Base-by-base conservation (phyloP, 2,888 invertebrate genomes). In the Mesorhabditis spiculigera region DNA sequence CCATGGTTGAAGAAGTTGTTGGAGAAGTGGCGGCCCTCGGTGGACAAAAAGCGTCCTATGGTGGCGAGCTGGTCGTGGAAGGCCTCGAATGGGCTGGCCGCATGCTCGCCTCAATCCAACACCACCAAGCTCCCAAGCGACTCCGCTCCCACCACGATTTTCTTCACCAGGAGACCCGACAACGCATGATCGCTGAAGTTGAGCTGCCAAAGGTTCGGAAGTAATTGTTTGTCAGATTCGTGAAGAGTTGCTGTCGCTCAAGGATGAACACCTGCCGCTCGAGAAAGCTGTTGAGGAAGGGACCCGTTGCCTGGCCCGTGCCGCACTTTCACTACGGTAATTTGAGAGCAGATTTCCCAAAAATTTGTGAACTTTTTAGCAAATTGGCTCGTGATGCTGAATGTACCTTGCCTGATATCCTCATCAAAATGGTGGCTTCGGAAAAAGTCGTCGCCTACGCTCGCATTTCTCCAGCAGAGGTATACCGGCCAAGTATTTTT, bases 381-480 rank as follows among this genome's bases (percentile, higher is more conserved):
- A 10, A n/a, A 13, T n/a, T 50, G 8, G 58, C 58, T 50, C 58
- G 58, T n/a, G 58, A 50, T n/a, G 58, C 58, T n/a, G 58, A 50
- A n/a, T 13, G 58, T 50, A 78, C 80, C 0, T 65, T 82, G 5
- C 83, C 83, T 6, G 78, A 78, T 10, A 71, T 82, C 28, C 61
- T 79, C 41, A 73, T 83, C 64, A 78, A 79, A 68, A 81, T 83
- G 81, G 70, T 77, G 45, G 81, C 80, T 4, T 73, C 75, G 45
- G 74, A 73, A 13, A 74, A 77, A 62, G 67, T 82, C n/a, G 78
- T 82, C 43, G 83, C 79, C 5, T 77, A 76, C 62, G 78, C 81
- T 0, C 74, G 78, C 61, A 77, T 82, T 73, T 78, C 81, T 4
- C 66, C 78, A n/a, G 63, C 69, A 4, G 77, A 78, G 67, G 75